Base-by-base conservation (phyloP, 2,113 vertebrate genomes). In the Bambusicola thoracicus region DNA sequence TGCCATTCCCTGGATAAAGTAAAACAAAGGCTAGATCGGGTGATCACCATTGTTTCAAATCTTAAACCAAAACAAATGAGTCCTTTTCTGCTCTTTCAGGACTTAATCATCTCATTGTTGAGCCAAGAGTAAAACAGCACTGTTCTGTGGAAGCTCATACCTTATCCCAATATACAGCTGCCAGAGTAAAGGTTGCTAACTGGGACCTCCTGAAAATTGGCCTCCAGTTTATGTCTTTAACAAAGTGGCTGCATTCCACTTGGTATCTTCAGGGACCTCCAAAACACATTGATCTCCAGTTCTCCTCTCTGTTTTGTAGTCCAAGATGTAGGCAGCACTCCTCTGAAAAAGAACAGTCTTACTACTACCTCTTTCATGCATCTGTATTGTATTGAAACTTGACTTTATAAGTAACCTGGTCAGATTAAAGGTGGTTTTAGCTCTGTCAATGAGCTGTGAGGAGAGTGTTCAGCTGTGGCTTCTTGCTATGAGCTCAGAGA, bases 401-500 rank as follows among this genome's bases (percentile, higher is more conserved):
- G 81, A 70, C 38, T 75, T 84, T 41, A 51, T 65, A 61, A 66
- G 41, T 38, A 44, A 63, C 68, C 49, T 22, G 14, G 43, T 43
- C 19, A 46, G 38, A 17, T 89, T 72, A 67, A 38, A 78, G 32
- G 56, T 63, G n/a, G n/a, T 65, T 91, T 87, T 65, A 87, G 46
- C 20, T 76, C 15, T 68, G 34, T 0, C 2, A 63, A 69, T 53
- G 22, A 88, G 56, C 48, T 76, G 59, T 66, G 82, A 82, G 63
- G 38, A 53, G 11, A 32, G 30, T 18, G 55, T 51, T 68, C 36
- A 86, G 68, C 56, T 46, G 38, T 18, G 34, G 25, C 0, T 0
- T 75, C 92, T 75, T 10, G 6, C 81, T 84, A 2, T 29, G 81
- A 78, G 34, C 22, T 89, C 70, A 91, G 61, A 92, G 77, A 78